Conservation (phyloP, 2,888 invertebrate genomes). For the Ichneumon xanthorius region DNA sequence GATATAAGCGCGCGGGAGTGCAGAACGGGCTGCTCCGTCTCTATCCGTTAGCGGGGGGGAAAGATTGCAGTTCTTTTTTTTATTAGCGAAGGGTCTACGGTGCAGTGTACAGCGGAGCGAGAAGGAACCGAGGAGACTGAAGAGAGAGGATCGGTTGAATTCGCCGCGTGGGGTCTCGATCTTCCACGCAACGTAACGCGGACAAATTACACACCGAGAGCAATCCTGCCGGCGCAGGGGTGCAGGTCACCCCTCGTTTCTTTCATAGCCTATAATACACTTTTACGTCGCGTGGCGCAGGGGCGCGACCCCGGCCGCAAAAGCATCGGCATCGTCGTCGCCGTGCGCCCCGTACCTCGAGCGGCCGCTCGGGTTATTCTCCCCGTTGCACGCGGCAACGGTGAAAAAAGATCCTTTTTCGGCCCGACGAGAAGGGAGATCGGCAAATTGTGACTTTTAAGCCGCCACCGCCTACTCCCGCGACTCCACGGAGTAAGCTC, state of each 20-base stretch:
- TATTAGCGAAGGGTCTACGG: conserved; percentile 58
- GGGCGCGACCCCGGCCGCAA: conserved; percentile 70
- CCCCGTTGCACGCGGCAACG: conserved; percentile 24
- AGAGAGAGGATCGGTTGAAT: conserved; percentile 55
- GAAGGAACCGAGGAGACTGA: conserved; percentile 13
- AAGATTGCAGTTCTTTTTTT: conserved; percentile 74
- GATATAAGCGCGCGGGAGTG: conserved; percentile 63
- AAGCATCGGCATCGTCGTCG: conserved; percentile 40
- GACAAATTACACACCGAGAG: conserved; percentile 77
- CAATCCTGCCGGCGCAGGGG: conserved; percentile 59
- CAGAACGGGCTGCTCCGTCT: conserved; percentile 47
- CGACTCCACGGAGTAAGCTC: conserved; percentile 39
- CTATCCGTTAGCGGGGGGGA: not conserved
- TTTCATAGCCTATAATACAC: conserved; percentile 76
- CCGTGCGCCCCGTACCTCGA: conserved; percentile 35
- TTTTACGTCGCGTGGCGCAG: conserved; percentile 75
- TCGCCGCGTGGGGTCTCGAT: conserved; percentile 69
- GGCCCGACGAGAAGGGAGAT: conserved; percentile 45
- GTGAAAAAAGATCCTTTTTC: conserved; percentile 39
- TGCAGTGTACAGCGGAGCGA: conserved; percentile 37
- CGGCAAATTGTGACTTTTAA: conserved; percentile 69
- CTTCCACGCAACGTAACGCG: conserved; percentile 76
- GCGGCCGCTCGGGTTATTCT: conserved; percentile 31
- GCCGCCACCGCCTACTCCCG: conserved; percentile 47
- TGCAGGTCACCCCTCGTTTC: conserved; percentile 69